phyloP scores from a whole-genome alignment of 1,140 invertebrate genomes.

The Xylocopa sonorina region DNA sequence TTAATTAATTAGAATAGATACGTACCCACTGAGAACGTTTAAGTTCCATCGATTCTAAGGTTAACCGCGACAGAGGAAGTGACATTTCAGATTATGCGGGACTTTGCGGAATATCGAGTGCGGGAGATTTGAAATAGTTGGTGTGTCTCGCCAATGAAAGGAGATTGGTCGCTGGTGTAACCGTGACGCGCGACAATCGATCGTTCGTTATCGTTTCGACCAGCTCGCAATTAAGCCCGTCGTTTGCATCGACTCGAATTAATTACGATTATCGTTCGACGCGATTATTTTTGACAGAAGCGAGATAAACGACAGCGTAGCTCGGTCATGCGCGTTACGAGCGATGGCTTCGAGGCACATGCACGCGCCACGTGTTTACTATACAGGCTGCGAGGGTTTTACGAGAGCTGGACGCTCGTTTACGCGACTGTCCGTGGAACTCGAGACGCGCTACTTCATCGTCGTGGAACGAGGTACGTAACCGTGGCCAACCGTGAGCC shows the following conservation, averaged over 20 bases:
- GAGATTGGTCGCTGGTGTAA: too few species aligned
- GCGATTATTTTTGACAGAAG: conserved; percentile 21
- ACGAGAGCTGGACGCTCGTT: conserved; percentile 28
- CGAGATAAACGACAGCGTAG: conserved; percentile 23
- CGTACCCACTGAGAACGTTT: too few species aligned
- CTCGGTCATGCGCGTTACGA: conserved; percentile 1
- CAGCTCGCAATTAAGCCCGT: not conserved
- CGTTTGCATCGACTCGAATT: not conserved
- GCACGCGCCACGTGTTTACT: conserved; percentile 47
- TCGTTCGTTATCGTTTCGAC: not conserved
- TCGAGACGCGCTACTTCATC: not conserved
- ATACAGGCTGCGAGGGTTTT: conserved; percentile 45
- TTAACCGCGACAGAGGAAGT: too few species aligned
- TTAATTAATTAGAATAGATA: too few species aligned
- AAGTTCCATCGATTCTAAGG: too few species aligned
- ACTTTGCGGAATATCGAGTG: too few species aligned
- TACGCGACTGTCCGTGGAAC: conserved; percentile 5
- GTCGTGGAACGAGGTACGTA: conserved; percentile 20
- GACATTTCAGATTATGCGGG: too few species aligned
- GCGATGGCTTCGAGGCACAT: not conserved
- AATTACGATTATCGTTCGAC: not conserved
- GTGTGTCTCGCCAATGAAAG: too few species aligned
- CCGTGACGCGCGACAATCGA: too few species aligned
- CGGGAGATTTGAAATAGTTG: too few species aligned
- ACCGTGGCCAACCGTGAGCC: not conserved